phyloP scores from a whole-genome alignment of 2,888 invertebrate genomes.

The Nineta flava region DNA sequence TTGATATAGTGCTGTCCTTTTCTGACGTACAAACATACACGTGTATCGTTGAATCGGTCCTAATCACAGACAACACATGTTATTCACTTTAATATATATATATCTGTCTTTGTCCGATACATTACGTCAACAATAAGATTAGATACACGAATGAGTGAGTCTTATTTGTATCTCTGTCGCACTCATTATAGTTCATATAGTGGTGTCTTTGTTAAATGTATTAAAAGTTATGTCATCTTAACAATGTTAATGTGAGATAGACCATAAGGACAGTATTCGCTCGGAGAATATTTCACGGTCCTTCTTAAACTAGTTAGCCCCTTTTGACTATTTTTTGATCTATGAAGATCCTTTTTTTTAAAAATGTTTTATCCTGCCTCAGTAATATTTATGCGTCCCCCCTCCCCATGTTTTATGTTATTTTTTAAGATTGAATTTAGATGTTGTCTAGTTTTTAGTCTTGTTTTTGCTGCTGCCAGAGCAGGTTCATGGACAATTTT shows the following conservation, averaged over 20 bases:
- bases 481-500: conserved; percentile 4
- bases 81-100: too few species aligned
- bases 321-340: conserved; percentile 1
- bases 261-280: conserved; percentile 1
- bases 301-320: background rate
- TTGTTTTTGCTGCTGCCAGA: conserved; percentile 3
- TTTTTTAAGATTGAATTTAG: conserved; percentile 6
- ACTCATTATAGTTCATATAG: too few species aligned
- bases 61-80: too few species aligned
- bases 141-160: too few species aligned
- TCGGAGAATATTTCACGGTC: background rate
- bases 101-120: too few species aligned
- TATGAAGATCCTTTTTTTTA: conserved; percentile 3
- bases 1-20: too few species aligned
- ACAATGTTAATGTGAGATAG: background rate
- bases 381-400: background rate
- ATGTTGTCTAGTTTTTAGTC: conserved; percentile 6
- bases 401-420: background rate
- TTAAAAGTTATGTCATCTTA: too few species aligned
- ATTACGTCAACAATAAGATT: too few species aligned
- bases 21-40: too few species aligned
- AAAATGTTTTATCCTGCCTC: conserved; percentile 2
- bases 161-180: too few species aligned
- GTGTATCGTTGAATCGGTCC: too few species aligned
- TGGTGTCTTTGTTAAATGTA: too few species aligned